phyloP scores from a whole-genome alignment of 2,888 invertebrate genomes.

The Patella depressa region DNA sequence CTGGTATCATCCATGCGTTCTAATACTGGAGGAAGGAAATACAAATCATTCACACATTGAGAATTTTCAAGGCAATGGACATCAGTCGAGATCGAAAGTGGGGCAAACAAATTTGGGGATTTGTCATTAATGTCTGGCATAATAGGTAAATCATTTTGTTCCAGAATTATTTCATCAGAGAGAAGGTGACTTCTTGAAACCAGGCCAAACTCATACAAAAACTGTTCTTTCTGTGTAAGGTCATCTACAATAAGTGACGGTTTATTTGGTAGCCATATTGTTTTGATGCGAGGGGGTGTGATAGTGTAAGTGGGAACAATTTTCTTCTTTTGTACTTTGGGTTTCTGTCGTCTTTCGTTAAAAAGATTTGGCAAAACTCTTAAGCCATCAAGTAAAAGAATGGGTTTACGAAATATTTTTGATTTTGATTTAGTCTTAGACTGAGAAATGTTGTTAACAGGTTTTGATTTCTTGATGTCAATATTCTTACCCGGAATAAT shows the following conservation, averaged over 20 bases:
- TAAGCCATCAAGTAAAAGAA: slow-evolving; percentile 19
- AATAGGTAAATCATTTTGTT: background rate
- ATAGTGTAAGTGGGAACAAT: slow-evolving; percentile 1
- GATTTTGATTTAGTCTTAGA: background rate
- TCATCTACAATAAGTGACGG: slow-evolving; percentile 17
- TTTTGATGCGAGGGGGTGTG: slow-evolving; percentile 10
- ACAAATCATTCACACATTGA: background rate
- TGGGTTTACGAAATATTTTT: slow-evolving; percentile 25
- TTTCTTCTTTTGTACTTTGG: slow-evolving; percentile 17
- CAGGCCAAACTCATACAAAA: slow-evolving; percentile 30
- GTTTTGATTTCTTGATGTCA: slow-evolving; percentile 14
- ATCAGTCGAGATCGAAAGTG: slow-evolving; percentile 7
- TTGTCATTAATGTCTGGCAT: background rate
- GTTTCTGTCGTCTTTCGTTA: slow-evolving; percentile 16
- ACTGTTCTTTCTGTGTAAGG: slow-evolving; percentile 30
- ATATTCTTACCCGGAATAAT: slow-evolving; percentile 19
- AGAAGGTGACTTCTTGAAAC: slow-evolving; percentile 18
- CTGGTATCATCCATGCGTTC: slow-evolving; percentile 18
- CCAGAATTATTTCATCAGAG: background rate
- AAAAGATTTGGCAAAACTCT: slow-evolving; percentile 14
- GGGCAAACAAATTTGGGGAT: background rate
- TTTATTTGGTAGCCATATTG: slow-evolving; percentile 22
- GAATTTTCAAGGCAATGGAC: background rate
- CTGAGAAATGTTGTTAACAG: background rate
- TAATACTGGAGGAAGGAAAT: slow-evolving; percentile 18